Evolutionary conservation across 2,888 invertebrate genomes (phyloP), one percentile per base, ranked within the genome.

Genomic region (Polylopha cassiicola): DNA sequence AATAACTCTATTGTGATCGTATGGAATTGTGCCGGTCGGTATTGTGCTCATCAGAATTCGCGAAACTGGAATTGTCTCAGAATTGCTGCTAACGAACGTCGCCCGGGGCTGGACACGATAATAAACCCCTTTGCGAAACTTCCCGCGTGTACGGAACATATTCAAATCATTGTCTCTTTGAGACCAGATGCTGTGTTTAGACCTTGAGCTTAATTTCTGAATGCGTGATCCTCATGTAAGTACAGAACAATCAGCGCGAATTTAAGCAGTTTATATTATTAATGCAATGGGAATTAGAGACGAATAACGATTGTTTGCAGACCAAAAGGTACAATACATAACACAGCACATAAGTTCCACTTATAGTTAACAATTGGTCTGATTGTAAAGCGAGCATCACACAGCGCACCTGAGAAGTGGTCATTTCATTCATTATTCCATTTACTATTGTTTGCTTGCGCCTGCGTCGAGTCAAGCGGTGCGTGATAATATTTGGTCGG

Each of bases 401-500:
- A n/a, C n/a, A n/a, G n/a, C n/a, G n/a, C n/a, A n/a, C n/a, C n/a
- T n/a, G n/a, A n/a, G n/a, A 54, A 58, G 53, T 59, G 55, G 55
- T 46, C 38, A 42, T 43, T 46, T 39, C 33, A 43, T 43, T 46
- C 46, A 60, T 73, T 78, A 72, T 76, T 34, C 39, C 33, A 31
- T 31, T 65, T 61, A 58, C 48, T 51, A 60, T 57, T 55, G 58
- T 58, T 54, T 46, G 58, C 50, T 55, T 44, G 46, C 44, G 51
- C 51, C 49, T 34, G 37, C 37, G 20, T 28, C 30, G 51, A 62
- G 53, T 65, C 72, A 69, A 61, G 68, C 69, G 76, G 80, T 69
- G 74, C 81, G 81, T 81, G 81, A 80, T 78, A 79, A 81, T 81
- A 80, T 82, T 81, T 80, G 73, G 69, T 75, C 78, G 78, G 64